Base-by-base conservation (phyloP, 2,113 vertebrate species). In the Lagopus muta region DNA sequence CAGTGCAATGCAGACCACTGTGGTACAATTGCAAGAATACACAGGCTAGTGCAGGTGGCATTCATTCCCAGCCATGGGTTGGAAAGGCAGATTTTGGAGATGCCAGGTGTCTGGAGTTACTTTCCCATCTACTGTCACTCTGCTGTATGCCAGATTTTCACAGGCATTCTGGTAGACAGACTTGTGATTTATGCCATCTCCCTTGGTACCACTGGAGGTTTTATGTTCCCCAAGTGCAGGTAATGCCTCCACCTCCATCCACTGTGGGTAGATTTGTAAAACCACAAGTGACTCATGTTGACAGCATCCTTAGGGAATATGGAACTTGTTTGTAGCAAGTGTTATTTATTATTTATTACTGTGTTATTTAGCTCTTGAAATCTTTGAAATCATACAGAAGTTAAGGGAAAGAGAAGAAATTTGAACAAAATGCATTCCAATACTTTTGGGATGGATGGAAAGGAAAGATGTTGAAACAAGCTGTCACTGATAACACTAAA, bases 331-430 rank as follows among this genome's bases (percentile, higher is more conserved):
- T 84, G 5, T 65, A 78, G 70, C 43, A 61, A n/a, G 50, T 86
- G 70, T 86, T 74, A 80, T 71, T 67, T 71, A 89, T 38, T 38
- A 38, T 38, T 38, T 38, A 38, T 38, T 38, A 38, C 38, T 40
- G 50, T 86, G 70, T 86, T 74, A 80, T 71, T 67, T 71, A 89
- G 77, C 47, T 92, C 92, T 55, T 86, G 47, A 93, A 84, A 57
- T 65, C 47, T 27, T 78, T 72, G 72, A 81, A 73, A 80, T 70
- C 76, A 47, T 20, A 48, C n/a, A 62, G 45, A 88, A 93, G 45
- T 88, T 61, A 88, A 61, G 10, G 50, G 27, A 69, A 80, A 72
- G 32, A 92, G 52, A 86, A 45, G 20, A 86, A 81, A 89, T 91
- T 62, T 67, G 34, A 76, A 86, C 52, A 90, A 87, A 89, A 88